These are phyloP conservation scores for Micrastur ruficollis DNA, from an alignment of 2,797 vertebrate species.

Conservation along the genomic window DNA sequence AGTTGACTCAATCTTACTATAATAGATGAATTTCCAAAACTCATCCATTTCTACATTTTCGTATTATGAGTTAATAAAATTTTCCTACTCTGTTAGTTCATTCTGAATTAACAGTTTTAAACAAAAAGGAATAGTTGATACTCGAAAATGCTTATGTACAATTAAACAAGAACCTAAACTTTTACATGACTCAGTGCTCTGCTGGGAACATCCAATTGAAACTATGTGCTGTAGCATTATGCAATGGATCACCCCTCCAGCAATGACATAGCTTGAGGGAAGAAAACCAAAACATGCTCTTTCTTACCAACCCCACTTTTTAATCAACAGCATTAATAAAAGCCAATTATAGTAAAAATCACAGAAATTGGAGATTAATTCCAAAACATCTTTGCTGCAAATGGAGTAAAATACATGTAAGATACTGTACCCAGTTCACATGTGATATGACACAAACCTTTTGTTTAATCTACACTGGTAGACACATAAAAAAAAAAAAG, in stretches of 20 bases:
- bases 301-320: not conserved
- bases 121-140: not conserved
- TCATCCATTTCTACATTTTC: constrained; percentile 36
- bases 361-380: not conserved
- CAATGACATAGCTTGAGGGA: not conserved
- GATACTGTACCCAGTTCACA: not conserved
- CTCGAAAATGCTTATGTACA: constrained; percentile 19
- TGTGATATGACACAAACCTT: not conserved
- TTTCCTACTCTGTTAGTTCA: constrained; percentile 30
- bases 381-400: not conserved
- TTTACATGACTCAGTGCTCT: not conserved
- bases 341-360: not conserved
- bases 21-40: constrained; percentile 4
- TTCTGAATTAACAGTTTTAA: constrained; percentile 32
- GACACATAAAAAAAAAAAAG: not conserved
- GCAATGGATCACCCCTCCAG: not conserved
- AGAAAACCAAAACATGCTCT: not conserved
- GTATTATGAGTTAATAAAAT: constrained; percentile 8
- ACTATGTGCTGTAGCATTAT: not conserved
- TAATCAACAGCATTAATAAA: not conserved
- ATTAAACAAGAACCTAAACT: constrained; percentile 3
- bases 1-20: not conserved
- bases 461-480: not conserved
- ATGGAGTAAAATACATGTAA: not conserved
- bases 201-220: not conserved